Percentiles rank a stretch among this genome's conserved stretches.
Conservation (phyloP, 1,140 invertebrate genomes). For the Trissolcus basalis region DNA sequence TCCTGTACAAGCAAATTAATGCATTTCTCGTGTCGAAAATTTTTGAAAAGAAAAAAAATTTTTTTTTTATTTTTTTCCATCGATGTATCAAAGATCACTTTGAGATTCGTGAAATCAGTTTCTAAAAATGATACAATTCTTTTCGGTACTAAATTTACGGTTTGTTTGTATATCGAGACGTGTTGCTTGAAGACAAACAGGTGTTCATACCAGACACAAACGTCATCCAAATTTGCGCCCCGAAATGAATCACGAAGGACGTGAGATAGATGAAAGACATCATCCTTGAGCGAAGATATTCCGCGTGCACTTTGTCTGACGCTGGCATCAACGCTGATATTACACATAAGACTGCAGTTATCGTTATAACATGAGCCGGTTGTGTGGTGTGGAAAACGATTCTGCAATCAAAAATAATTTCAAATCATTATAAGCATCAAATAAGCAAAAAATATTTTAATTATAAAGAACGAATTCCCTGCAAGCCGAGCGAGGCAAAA, state of each 20-base stretch:
- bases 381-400: conserved; percentile 83
- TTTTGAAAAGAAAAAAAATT: too few relatives aligned
- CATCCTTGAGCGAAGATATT: conserved; percentile 70
- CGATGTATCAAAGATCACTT: neutral
- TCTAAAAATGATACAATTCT: too few relatives aligned
- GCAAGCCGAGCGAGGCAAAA: too few relatives aligned
- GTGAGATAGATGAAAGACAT: conserved; percentile 82
- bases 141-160: too few relatives aligned
- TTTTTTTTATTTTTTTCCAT: neutral
- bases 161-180: too few relatives aligned
- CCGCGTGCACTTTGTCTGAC: conserved; percentile 68
- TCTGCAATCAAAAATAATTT: conserved; percentile 74
- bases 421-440: too few relatives aligned
- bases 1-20: too few relatives aligned
- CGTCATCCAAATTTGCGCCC: conserved; percentile 92
- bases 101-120: too few relatives aligned
- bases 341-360: conserved; percentile 80
- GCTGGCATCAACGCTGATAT: conserved; percentile 78
- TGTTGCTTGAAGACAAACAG: neutral
- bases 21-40: too few relatives aligned
- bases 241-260: conserved; percentile 86
- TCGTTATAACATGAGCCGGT: conserved; percentile 84
- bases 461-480: neutral
- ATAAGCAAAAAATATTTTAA: neutral
- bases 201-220: conserved; percentile 84